Percentiles rank a stretch among this genome's conserved stretches.
phyloP scores from a whole-genome alignment of 1,140 invertebrate species.

The Drosophila auraria region DNA sequence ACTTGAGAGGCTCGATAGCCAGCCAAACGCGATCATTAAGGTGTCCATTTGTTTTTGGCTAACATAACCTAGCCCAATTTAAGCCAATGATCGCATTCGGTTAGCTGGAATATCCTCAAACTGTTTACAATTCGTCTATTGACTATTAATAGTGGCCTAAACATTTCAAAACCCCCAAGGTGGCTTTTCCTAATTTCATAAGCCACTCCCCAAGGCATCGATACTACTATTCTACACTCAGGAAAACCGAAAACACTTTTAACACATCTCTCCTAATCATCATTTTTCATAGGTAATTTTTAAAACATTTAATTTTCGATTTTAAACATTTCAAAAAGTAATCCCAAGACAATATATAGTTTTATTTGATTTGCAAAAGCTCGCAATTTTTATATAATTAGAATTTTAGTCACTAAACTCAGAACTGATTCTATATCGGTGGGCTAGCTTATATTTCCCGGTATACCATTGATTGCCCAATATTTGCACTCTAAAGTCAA shows the following conservation, averaged over 20 bases:
- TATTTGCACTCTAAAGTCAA: slow-evolving; percentile 30
- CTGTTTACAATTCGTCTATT: slow-evolving; percentile 22
- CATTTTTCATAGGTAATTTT: too few species aligned
- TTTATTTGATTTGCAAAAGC: too few species aligned
- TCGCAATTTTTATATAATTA: not conserved
- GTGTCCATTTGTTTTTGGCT: not conserved
- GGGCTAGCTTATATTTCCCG: not conserved
- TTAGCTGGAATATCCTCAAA: slow-evolving; percentile 36
- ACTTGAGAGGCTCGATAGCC: slow-evolving; percentile 2
- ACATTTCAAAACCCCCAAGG: slow-evolving; percentile 44
- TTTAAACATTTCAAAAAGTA: not conserved
- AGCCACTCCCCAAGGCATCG: not conserved
- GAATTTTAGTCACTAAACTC: too few species aligned
- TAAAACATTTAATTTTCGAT: not conserved
- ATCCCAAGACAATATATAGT: not conserved
- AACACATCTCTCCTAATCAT: too few species aligned
- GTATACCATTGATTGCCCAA: slow-evolving; percentile 37
- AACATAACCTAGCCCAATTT: slow-evolving; percentile 38
- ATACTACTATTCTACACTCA: not conserved
- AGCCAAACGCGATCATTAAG: not conserved
- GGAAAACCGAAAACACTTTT: too few species aligned
- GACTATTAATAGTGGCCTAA: slow-evolving; percentile 26
- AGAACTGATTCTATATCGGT: not conserved
- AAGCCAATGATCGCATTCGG: slow-evolving; percentile 45
- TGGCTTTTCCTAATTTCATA: slow-evolving; percentile 23